Conservation (phyloP, 2,113 vertebrate species). For the Dendrocopos noguchii region DNA sequence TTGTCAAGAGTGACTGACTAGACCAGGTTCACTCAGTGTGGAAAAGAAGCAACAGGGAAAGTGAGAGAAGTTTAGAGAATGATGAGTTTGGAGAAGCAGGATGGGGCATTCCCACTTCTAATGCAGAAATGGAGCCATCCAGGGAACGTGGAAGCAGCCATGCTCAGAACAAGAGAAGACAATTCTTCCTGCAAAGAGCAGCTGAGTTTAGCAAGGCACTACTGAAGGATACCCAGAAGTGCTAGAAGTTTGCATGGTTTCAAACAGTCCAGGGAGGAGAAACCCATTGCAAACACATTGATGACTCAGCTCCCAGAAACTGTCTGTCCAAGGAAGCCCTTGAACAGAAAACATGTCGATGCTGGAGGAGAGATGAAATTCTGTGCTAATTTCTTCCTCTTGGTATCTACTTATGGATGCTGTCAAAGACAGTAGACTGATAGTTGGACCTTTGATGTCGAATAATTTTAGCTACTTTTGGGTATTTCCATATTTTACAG, state of each 20-base stretch:
- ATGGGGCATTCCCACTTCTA: not conserved
- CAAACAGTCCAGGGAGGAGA: not conserved
- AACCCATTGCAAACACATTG: not conserved
- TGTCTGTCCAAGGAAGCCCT: not conserved
- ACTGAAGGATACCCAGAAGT: not conserved
- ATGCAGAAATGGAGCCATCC: not conserved
- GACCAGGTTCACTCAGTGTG: not conserved
- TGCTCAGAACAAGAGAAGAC: not conserved
- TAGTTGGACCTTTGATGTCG: not conserved
- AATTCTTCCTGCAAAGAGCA: not conserved
- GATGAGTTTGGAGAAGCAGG: not conserved
- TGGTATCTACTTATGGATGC: not conserved
- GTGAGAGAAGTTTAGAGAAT: accelerated
- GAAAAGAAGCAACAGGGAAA: not conserved
- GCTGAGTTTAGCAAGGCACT: not conserved
- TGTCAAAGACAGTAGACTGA: not conserved
- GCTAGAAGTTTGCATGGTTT: not conserved
- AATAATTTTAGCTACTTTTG: not conserved
- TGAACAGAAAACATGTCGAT: not conserved
- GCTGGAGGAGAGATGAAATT: not conserved
- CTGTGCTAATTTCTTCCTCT: not conserved
- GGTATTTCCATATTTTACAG: not conserved
- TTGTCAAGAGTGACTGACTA: not conserved
- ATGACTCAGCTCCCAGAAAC: not conserved
- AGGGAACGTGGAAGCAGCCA: not conserved